Evolutionary conservation across 2,888 invertebrate species (phyloP), one percentile per base, ranked within the genome.

Genomic region (Cantharis rufa): DNA sequence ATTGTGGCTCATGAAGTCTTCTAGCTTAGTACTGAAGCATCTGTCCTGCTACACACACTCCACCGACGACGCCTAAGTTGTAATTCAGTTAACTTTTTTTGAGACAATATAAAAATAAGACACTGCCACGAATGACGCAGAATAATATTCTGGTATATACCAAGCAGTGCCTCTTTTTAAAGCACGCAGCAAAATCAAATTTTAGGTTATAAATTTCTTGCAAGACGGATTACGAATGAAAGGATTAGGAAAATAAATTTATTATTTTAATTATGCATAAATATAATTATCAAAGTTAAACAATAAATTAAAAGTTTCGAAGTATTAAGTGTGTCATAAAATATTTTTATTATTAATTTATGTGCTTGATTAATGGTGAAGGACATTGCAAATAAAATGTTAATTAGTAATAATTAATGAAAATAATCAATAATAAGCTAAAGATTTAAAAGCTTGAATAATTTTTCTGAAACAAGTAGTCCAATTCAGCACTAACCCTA

Each of bases 1-100:
- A 84, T 82, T 82, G 82, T 82, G 81, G 83, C 84, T 83, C 85
- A 84, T 84, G 84, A 84, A 86, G 84, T 84, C 84, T 84, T 81
- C 76, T 71, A 75, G 80, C 78, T 80, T 80, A 75, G 78, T 66
- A 69, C 71, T 70, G 70, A 72, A 73, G 79, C 79, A 76, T 77
- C 75, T 78, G 75, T 78, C 75, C 71, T 32, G 78, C 75, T 66
- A 62, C 13, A 32, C 11, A 69, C 70, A 32, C 75, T 71, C 69
- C 71, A 69, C 61, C 74, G 27, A 28, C 70, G 68, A 28, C 70
- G 68, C 71, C 62, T 68, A 75, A 75, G 73, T 75, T 70, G 69
- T 78, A 78, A 75, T 78, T 76, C 73, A 78, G 73, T 75, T 73
- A 69, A 63, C 73, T 66, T 77, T 75, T 18, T 78, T 78, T 78